Evolutionary conservation across 2,113 vertebrate genomes (phyloP).

Genomic region (Sitta europaea): DNA sequence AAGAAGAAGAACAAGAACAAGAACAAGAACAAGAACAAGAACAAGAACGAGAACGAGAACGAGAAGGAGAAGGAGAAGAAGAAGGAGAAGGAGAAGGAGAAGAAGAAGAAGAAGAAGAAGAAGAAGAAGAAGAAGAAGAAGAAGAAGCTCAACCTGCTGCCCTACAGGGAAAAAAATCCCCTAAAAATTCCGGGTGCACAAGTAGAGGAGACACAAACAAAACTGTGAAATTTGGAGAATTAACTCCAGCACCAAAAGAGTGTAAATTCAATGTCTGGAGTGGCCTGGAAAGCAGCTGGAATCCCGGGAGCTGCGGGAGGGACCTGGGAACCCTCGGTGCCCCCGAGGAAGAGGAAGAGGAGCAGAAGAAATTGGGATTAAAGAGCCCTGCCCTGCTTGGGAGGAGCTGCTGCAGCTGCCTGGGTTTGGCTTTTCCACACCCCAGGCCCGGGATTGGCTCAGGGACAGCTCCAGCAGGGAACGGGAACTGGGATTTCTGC

Average conservation of each 20-base stretch:
- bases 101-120: too few relatives aligned
- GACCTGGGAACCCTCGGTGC: background rate
- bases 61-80: too few relatives aligned
- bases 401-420: conserved; percentile 52
- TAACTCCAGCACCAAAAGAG: background rate
- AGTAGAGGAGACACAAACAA: background rate
- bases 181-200: background rate
- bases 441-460: conserved; percentile 54
- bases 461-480: background rate
- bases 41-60: too few relatives aligned
- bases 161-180: background rate
- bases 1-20: too few relatives aligned
- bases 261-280: fast-evolving
- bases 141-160: fast-evolving
- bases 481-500: background rate
- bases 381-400: conserved; percentile 23
- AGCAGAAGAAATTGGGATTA: conserved; percentile 60
- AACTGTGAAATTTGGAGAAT: background rate
- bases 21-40: too few relatives aligned
- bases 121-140: too few relatives aligned
- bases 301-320: background rate
- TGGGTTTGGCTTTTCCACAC: conserved; percentile 73
- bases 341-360: conserved; percentile 59
- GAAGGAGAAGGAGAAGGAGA: too few relatives aligned
- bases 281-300: background rate